Base-by-base conservation (phyloP, 2,797 vertebrate genomes). In the Pseudochaenichthys georgianus region DNA sequence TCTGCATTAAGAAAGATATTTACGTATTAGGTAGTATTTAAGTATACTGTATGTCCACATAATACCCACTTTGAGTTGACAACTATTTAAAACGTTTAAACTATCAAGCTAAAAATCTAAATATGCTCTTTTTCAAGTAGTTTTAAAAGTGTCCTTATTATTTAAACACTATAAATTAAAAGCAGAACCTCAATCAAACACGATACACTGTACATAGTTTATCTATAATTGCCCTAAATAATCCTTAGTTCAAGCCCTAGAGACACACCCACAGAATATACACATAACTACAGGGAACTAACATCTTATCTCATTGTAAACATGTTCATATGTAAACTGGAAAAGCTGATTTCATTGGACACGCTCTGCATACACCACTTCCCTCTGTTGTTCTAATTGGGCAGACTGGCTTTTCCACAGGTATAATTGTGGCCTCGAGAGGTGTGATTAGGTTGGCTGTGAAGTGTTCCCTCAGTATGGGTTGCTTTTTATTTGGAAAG, bases 401-500 rank as follows among this genome's bases (percentile, higher is more conserved):
- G 50, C 38, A 72, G 9, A 19, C 9, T 54, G 54, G 50, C 57
- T 79, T 82, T 83, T 78, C 75, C 70, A 76, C 67, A 78, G 73
- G 81, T 85, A 77, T 88, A 86, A 84, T 88, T 85, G 82, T 66
- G 85, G 78, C 80, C 5, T 1, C 41, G 38, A 45, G 72, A 76
- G 76, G 70, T 83, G 78, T 81, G 67, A 85, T 88, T 85, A 75
- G 61, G 78, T 85, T 64, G 73, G 59, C 60, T 78, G 76, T 68
- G 80, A 89, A 80, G 82, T 83, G 80, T 83, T 84, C 51, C 57
- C 75, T 78, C 74, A 17, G 61, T 64, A 42, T 68, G 73, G 73
- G 48, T 70, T 73, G 75, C 43, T 46, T 88, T 88, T 90, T 86
- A 75, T 86, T 91, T 81, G 74, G 75, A 75, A 66, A 74, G 31